These are phyloP conservation scores for Tympanoctomys barrerae DNA, from an alignment of 2,797 vertebrate genomes.

Conservation along the genomic window DNA sequence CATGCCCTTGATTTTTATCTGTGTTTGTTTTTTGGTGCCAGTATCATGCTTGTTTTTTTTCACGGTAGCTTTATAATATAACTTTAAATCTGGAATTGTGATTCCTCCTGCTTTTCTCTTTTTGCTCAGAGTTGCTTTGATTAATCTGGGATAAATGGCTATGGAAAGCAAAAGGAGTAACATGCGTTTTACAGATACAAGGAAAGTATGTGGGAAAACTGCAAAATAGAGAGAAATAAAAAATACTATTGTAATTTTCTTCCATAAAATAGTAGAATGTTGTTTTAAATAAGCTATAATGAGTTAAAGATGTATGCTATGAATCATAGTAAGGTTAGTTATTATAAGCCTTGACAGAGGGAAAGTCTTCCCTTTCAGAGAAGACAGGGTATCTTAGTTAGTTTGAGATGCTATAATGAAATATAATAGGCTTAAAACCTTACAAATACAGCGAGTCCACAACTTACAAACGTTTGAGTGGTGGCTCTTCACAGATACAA, in stretches of 20 bases:
- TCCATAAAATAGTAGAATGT: neutral
- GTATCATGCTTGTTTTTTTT: neutral
- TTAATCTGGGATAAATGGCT: neutral
- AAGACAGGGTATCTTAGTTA: neutral
- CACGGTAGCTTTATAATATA: neutral
- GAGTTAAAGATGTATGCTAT: neutral
- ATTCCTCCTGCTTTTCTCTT: neutral
- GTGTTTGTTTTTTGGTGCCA: neutral
- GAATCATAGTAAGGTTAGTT: neutral
- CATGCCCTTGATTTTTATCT: neutral
- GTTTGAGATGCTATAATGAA: neutral
- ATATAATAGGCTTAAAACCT: neutral
- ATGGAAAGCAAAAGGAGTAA: neutral
- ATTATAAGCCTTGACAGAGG: neutral
- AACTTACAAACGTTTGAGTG: neutral
- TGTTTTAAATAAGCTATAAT: conserved; percentile 12
- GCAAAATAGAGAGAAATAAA: neutral
- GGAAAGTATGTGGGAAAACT: neutral
- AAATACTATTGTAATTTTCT: conserved; percentile 11
- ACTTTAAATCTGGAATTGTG: neutral
- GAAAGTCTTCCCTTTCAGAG: neutral
- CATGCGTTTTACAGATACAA: neutral
- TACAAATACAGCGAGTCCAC: neutral
- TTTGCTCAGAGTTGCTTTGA: neutral
- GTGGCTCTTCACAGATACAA: neutral